Base-by-base conservation (phyloP, 1,140 invertebrate genomes). In the Cryptotermes secundus region DNA sequence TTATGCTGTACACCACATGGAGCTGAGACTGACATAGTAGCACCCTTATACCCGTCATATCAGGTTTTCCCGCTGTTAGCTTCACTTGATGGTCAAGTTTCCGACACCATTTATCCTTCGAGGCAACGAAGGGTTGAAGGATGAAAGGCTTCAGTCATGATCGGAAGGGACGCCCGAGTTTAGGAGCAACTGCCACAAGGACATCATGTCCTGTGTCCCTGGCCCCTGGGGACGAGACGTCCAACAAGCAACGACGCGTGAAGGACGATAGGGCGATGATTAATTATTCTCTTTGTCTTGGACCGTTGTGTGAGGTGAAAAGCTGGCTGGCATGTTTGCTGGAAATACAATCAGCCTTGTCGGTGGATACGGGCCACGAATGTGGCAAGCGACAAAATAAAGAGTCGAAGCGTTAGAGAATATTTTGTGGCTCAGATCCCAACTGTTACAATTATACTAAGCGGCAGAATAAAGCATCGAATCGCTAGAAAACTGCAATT, bases 221-320 rank as follows among this genome's bases (percentile, higher is more conserved):
- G n/a, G n/a, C 59, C 59, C 59, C n/a, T 6, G 59, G 59, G 59
- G 59, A 72, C 45, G 16, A 49, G 45, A 49, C 45, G 45, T 49
- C 45, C 45, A 49, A 49, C 59, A 72, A 72, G 59, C 59, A 72
- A 72, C 59, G 59, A 72, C 59, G 59, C 59, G 59, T 72, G n/a
- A 72, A 72, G 59, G 59, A 72, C 59, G 59, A 72, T 72, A 72
- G 59, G n/a, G 26, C n/a, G 59, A 72, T 72, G 59, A 72, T 72
- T 72, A 72, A 72, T 72, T 72, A 31, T 31, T 31, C 59, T 72
- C 59, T 72, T 72, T 72, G 59, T 72, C 26, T 72, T 72, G 59
- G n/a, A 31, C n/a, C n/a, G 59, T 72, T 72, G 59, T 72, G 59
- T 31, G 59, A 31, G 59, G 59, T 31, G 59, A 72, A 72, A 72